Conservation (phyloP, 1,140 invertebrate species). For the Macrosteles quadrilineatus region DNA sequence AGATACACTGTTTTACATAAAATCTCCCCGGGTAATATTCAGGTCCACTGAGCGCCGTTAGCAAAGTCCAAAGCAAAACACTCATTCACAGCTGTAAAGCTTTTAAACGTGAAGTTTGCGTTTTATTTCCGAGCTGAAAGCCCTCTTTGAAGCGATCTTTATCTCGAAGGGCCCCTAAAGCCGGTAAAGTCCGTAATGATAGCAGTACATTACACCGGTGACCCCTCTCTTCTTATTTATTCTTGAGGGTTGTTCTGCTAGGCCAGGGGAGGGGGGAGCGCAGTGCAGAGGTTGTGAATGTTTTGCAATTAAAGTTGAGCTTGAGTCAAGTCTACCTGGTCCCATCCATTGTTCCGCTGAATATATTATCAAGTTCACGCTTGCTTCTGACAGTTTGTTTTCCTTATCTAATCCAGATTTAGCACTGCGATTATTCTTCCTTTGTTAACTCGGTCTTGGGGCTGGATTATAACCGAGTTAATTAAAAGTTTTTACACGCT, state of each 20-base stretch:
- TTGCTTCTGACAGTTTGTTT: not conserved
- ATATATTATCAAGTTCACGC: constrained; percentile 7
- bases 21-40: no score
- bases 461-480: not conserved
- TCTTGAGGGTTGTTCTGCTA: not conserved
- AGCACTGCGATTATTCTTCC: not conserved
- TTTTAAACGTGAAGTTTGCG: no score
- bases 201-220: constrained; percentile 1
- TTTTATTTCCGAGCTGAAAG: no score
- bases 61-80: no score
- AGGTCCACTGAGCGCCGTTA: no score
- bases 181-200: constrained; percentile 5
- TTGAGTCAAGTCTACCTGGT: not conserved
- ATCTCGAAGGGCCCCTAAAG: not conserved
- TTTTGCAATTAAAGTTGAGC: constrained; percentile 1
- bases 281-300: not conserved
- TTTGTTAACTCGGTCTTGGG: not conserved
- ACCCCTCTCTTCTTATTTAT: constrained; percentile 8
- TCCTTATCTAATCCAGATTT: not conserved
- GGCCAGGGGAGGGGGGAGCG: not conserved
- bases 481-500: not conserved
- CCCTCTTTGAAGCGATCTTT: not conserved
- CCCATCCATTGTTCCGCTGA: not conserved
- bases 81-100: no score
- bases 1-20: no score